Evolutionary conservation across 2,113 vertebrate species (phyloP).

Genomic region (Chaetops frenatus): DNA sequence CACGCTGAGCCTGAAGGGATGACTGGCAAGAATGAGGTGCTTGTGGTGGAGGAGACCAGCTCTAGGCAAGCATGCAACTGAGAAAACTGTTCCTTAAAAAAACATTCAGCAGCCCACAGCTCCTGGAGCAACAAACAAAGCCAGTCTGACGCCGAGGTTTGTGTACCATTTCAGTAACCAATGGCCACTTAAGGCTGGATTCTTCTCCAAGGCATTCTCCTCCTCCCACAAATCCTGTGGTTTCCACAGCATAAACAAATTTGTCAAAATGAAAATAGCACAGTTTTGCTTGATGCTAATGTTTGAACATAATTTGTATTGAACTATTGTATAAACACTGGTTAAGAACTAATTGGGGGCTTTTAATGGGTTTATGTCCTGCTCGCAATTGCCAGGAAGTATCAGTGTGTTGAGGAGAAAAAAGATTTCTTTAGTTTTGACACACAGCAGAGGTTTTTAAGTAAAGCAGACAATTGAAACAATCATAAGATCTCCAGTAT

Average conservation of each 20-base stretch:
- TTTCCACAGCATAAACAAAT: neutral
- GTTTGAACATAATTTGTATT: slow-evolving; percentile 10
- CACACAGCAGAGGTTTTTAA: neutral
- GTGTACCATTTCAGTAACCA: neutral
- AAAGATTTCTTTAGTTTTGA: neutral
- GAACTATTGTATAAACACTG: slow-evolving; percentile 1
- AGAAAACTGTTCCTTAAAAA: neutral
- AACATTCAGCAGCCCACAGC: neutral
- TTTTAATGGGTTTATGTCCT: neutral
- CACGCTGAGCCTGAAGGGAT: neutral
- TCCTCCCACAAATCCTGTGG: neutral
- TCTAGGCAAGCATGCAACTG: neutral
- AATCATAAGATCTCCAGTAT: neutral
- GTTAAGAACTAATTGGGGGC: neutral
- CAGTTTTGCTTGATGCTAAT: neutral
- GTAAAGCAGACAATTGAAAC: neutral
- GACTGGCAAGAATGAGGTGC: neutral
- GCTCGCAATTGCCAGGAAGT: neutral
- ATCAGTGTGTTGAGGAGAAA: neutral
- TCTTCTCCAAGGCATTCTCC: neutral
- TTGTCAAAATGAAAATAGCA: neutral
- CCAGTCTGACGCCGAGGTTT: neutral
- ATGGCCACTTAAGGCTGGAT: neutral
- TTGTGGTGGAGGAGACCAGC: neutral
- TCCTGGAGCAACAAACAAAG: neutral